Evolutionary conservation across 2,888 invertebrate species (phyloP).

Genomic region (Laspeyria flexula): DNA sequence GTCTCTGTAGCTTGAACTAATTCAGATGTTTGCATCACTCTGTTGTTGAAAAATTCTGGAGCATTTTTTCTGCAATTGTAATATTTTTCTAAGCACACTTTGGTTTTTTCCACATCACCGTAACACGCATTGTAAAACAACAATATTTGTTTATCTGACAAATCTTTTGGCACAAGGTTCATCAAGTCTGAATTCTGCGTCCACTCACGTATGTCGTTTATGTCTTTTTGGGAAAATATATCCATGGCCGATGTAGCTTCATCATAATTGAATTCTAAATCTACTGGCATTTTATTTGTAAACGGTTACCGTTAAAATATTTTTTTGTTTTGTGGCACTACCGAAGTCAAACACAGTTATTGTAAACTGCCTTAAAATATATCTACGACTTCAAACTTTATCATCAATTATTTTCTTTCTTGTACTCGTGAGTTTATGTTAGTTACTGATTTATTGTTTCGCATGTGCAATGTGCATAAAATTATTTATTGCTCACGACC

Average conservation of each 20-base stretch:
- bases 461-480: too few species aligned
- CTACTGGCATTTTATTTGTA: slow-evolving; percentile 18
- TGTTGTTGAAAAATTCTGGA: slow-evolving; percentile 88
- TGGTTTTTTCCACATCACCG: slow-evolving; percentile 85
- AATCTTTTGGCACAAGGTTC: slow-evolving; percentile 80
- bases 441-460: too few species aligned
- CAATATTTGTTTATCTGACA: slow-evolving; percentile 87
- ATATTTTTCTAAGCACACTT: slow-evolving; percentile 87
- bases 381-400: too few species aligned
- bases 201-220: slow-evolving; percentile 77
- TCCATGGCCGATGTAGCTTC: slow-evolving; percentile 75
- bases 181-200: slow-evolving; percentile 74
- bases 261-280: slow-evolving; percentile 76
- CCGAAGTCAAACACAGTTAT: slow-evolving; percentile 1
- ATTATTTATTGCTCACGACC: too few species aligned
- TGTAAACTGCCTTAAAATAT: slow-evolving; percentile 64
- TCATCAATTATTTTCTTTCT: too few species aligned
- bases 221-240: slow-evolving; percentile 78
- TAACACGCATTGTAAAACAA: slow-evolving; percentile 89
- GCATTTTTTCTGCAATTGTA: slow-evolving; percentile 85
- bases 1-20: slow-evolving; percentile 76
- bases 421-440: too few species aligned
- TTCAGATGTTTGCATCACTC: too few species aligned
- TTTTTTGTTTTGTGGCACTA: background rate
- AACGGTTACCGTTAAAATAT: background rate